A percentile compares a stretch with the other conserved stretches of the same genome.
Conservation (phyloP, 1,140 invertebrate genomes). For the Delia radicum region DNA sequence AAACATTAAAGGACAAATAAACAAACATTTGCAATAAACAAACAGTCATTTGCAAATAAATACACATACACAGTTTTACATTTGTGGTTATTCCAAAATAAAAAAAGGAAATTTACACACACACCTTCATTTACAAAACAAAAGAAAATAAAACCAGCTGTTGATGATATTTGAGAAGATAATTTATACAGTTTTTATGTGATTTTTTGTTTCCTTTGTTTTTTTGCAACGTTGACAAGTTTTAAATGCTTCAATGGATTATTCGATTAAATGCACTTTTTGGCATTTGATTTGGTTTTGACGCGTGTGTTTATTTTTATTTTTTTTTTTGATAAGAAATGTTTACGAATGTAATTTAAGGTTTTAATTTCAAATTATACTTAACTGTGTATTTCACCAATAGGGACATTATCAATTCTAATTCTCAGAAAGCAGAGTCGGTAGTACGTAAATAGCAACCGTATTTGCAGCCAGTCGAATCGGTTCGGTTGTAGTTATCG, state of each 20-base stretch:
- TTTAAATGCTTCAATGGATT: background rate
- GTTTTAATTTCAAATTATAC: too few relatives aligned
- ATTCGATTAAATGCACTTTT: constrained; percentile 8
- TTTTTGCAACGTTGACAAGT: background rate
- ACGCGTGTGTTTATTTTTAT: too few relatives aligned
- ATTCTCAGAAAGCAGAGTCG: too few relatives aligned
- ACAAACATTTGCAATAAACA: constrained; percentile 11
- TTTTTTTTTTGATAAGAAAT: too few relatives aligned
- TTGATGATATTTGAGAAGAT: constrained; percentile 1
- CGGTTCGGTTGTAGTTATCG: too few relatives aligned
- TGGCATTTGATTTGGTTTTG: too few relatives aligned
- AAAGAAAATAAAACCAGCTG: constrained; percentile 16
- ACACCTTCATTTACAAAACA: background rate
- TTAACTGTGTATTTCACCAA: too few relatives aligned
- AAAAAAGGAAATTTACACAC: background rate
- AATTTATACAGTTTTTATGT: constrained; percentile 1
- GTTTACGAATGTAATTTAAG: too few relatives aligned
- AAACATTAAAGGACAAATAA: constrained; percentile 6
- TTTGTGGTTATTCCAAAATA: background rate
- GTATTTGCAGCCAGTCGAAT: too few relatives aligned
- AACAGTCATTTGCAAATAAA: background rate
- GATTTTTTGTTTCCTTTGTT: background rate
- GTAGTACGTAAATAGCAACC: too few relatives aligned
- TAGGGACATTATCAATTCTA: too few relatives aligned
- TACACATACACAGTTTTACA: background rate